Percentiles rank a stretch among this genome's conserved stretches.
Conservation (phyloP, 2,113 vertebrate genomes). For the Macrotus californicus region DNA sequence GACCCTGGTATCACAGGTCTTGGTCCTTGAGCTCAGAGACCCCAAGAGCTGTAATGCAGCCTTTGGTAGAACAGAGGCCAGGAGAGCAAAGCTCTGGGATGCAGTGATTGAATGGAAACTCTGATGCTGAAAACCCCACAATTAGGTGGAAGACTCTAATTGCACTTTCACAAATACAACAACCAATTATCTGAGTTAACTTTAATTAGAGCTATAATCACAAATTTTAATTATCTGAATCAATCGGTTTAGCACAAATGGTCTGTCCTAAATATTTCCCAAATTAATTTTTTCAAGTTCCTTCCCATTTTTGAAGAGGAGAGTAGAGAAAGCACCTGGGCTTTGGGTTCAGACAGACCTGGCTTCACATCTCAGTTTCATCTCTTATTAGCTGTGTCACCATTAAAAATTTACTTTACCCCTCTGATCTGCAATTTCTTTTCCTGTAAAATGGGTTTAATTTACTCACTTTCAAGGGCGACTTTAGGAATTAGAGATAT, state of each 20-base stretch:
- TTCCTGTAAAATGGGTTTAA: slow-evolving; percentile 28
- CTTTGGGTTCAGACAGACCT: background rate
- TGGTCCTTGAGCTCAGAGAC: slow-evolving; percentile 54
- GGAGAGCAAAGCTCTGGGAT: slow-evolving; percentile 45
- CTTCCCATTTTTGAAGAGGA: slow-evolving; percentile 67
- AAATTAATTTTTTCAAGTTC: slow-evolving; percentile 73
- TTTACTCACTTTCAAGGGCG: background rate
- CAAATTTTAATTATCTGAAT: slow-evolving; percentile 90
- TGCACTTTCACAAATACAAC: slow-evolving; percentile 83
- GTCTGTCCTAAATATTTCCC: slow-evolving; percentile 80
- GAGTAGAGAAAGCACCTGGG: slow-evolving; percentile 27
- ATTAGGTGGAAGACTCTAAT: slow-evolving; percentile 86
- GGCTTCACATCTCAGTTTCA: background rate
- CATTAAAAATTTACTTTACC: background rate
- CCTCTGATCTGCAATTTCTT: background rate
- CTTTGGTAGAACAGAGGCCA: slow-evolving; percentile 4
- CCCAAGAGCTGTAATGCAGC: slow-evolving; percentile 3
- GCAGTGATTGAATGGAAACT: slow-evolving; percentile 44
- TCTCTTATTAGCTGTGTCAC: background rate
- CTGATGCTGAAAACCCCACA: slow-evolving; percentile 63
- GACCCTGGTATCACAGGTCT: slow-evolving; percentile 74
- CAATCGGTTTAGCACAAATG: slow-evolving; percentile 89
- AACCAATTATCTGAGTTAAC: slow-evolving; percentile 85
- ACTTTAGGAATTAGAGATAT: background rate
- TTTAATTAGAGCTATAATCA: slow-evolving; percentile 91